Evolutionary conservation across 1,140 invertebrate species (phyloP).

Genomic region (Spodoptera frugiperda): DNA sequence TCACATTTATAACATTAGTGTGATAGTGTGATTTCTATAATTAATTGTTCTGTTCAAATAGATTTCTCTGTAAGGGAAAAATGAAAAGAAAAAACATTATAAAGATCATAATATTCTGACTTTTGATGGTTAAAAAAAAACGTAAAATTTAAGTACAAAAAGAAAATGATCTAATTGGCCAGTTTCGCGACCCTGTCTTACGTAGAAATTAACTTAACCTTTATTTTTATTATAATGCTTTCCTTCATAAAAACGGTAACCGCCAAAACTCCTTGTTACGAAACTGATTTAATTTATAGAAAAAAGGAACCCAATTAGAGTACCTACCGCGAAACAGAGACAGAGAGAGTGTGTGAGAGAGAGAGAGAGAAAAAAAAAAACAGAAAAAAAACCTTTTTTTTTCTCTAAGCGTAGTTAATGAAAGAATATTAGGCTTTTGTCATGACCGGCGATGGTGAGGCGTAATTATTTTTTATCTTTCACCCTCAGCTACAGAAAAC

Average conservation of each 20-base stretch:
- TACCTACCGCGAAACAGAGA: background rate
- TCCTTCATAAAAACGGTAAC: background rate
- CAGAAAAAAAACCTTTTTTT: constrained; percentile 22
- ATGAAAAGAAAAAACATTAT: too few relatives aligned
- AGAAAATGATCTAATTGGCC: background rate
- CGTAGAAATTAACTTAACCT: background rate
- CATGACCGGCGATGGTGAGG: background rate
- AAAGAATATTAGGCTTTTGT: constrained; percentile 25
- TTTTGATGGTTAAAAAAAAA: background rate
- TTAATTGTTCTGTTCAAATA: too few relatives aligned
- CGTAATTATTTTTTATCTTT: constrained; percentile 37
- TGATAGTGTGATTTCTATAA: too few relatives aligned
- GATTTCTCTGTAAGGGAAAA: too few relatives aligned
- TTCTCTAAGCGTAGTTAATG: constrained; percentile 17
- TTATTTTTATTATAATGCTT: background rate
- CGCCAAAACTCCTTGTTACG: constrained; percentile 1
- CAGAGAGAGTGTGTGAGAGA: background rate
- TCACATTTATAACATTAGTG: too few relatives aligned
- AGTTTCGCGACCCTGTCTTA: background rate
- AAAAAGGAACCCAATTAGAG: constrained; percentile 21
- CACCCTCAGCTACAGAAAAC: background rate
- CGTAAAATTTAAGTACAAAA: background rate
- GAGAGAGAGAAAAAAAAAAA: background rate
- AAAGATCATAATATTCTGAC: too few relatives aligned
- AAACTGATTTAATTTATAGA: constrained; percentile 24